A percentile compares a stretch with the other conserved stretches of the same genome.
phyloP scores from a whole-genome alignment of 2,888 invertebrate species.

The Neoscelio sp. region DNA sequence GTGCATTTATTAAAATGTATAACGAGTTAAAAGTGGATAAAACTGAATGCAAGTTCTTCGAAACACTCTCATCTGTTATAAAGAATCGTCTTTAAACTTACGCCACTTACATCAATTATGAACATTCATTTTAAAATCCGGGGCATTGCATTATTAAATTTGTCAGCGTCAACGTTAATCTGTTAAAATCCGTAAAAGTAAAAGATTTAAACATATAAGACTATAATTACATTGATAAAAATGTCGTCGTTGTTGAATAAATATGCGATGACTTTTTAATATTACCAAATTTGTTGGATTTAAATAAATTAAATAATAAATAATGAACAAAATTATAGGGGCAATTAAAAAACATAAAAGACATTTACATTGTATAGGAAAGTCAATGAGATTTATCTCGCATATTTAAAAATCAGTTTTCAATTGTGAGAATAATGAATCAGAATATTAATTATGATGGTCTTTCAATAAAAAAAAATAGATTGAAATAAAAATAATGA shows the following conservation, averaged over 20 bases:
- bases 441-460: no score
- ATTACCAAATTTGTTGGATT: not conserved
- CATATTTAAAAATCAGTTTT: slow-evolving; percentile 6
- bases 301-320: not conserved
- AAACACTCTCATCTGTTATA: not conserved
- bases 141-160: slow-evolving; percentile 3
- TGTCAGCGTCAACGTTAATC: slow-evolving; percentile 1
- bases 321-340: not conserved
- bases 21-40: slow-evolving; percentile 3
- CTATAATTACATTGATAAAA: slow-evolving; percentile 34
- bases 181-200: slow-evolving; percentile 23
- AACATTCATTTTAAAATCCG: slow-evolving; percentile 4
- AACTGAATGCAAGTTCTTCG: not conserved
- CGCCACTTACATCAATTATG: slow-evolving; percentile 23
- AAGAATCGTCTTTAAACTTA: not conserved
- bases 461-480: no score
- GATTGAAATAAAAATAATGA: no score
- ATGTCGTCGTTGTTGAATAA: not conserved
- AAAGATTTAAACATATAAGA: slow-evolving; percentile 21
- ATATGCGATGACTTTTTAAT: slow-evolving; percentile 5
- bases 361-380: not conserved
- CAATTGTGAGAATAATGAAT: no score
- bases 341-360: not conserved
- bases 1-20: no score
- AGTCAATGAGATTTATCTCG: slow-evolving; percentile 3